Base-by-base conservation (phyloP, 2,797 vertebrate genomes). In the Crocidura indochinensis region DNA sequence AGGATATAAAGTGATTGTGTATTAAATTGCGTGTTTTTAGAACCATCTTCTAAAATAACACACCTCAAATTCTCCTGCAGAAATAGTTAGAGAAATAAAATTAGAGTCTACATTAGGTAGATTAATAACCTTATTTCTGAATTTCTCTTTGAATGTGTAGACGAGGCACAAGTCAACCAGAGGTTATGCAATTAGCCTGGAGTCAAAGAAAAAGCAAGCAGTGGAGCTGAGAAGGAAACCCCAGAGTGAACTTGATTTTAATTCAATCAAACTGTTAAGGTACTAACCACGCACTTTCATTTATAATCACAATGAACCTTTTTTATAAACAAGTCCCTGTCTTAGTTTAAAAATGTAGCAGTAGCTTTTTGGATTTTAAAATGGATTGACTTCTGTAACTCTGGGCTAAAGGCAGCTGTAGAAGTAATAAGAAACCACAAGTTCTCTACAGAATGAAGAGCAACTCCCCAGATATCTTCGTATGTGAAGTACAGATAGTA, bases 171-270 rank as follows among this genome's bases (percentile, higher is more conserved):
- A 96, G 96, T 96, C 96, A 97, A 84, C 71, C 76, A 93, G 90
- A 95, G 94, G 96, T 97, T 93, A 95, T 92, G 95, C 96, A 96
- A 95, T 96, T 96, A 97, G 91, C 93, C 73, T 69, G 49, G 90
- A 96, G 95, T 96, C 94, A 95, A 81, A 96, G 74, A 95, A 24
- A 94, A 96, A 92, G 93, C 95, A 93, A 95, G 91, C 84, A 88
- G 91, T 88, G 90, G 73, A 95, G 64, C 87, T 94, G 90, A 95
- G 94, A 91, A 95, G 91, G 94, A 95, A 94, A 96, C 93, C 92
- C 86, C 81, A 24, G 92, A 83, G 64, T 96, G 94, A 96, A 97
- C 94, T 90, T 92, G 92, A 94, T 95, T 94, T 93, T 96, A 95
- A 96, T 95, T 95, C 92, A 94, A 92, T 96, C 88, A 92, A 92